phyloP scores from a whole-genome alignment of 2,888 invertebrate species.

The Acanthacorydalis orientalis region DNA sequence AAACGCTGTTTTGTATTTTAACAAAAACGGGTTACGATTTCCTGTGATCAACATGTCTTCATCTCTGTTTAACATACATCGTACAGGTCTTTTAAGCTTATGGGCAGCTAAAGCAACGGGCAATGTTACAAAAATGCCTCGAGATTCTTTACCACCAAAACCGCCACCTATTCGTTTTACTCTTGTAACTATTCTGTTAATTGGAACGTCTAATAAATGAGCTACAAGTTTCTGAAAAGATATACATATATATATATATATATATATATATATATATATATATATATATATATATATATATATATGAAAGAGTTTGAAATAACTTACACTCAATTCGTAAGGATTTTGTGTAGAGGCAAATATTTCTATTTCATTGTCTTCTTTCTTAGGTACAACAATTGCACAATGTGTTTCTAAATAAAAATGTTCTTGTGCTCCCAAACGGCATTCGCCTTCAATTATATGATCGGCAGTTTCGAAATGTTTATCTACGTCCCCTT shows the following conservation, averaged over 20 bases:
- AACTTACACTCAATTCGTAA: conserved; percentile 45
- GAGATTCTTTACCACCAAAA: conserved; percentile 89
- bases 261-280: not conserved
- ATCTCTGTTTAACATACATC: conserved; percentile 80
- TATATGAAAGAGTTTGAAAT: not conserved
- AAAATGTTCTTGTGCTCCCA: conserved; percentile 93
- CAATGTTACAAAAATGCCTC: conserved; percentile 45
- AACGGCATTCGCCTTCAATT: conserved; percentile 58
- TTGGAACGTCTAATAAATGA: conserved; percentile 51
- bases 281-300: not conserved
- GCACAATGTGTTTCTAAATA: conserved; percentile 78
- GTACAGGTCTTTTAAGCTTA: conserved; percentile 59
- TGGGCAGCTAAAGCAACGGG: conserved; percentile 70
- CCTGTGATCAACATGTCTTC: conserved; percentile 89
- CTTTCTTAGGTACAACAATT: conserved; percentile 53
- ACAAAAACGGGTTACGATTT: conserved; percentile 74
- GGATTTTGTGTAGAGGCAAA: conserved; percentile 76
- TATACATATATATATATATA: conserved; percentile 6
- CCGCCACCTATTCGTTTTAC: conserved; percentile 87
- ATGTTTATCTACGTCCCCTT: conserved; percentile 50
- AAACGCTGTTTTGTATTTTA: conserved; percentile 71
- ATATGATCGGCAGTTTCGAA: conserved; percentile 53
- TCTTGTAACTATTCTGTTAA: conserved; percentile 54
- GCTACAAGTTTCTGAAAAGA: conserved; percentile 45
- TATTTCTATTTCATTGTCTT: conserved; percentile 73